Conservation (phyloP, 1,140 invertebrate genomes). For the Schlechtendalia chinensis region DNA sequence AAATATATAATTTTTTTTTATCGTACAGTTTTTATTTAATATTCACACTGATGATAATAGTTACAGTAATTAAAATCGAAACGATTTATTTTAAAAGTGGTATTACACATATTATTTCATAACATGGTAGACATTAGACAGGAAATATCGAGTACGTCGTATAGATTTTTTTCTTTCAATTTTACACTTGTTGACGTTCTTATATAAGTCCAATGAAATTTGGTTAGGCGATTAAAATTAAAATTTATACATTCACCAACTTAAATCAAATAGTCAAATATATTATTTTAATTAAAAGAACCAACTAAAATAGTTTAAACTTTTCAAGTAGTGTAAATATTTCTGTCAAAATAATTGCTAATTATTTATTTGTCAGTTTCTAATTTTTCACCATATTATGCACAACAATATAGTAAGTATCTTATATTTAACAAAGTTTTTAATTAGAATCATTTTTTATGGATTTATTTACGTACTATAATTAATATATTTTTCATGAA, state of each 20-base stretch:
- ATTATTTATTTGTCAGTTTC: background rate
- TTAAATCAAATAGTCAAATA: background rate
- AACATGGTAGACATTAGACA: background rate
- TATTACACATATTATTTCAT: background rate
- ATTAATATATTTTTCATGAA: background rate
- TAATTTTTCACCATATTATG: background rate
- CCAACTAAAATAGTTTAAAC: background rate
- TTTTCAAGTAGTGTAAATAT: background rate
- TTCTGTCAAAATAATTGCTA: background rate
- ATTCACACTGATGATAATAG: background rate
- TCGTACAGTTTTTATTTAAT: background rate
- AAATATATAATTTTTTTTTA: constrained; percentile 3
- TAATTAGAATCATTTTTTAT: background rate
- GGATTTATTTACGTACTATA: background rate
- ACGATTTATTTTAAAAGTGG: constrained; percentile 9
- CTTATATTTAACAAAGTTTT: no score
- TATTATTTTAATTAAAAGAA: background rate
- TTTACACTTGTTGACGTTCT: background rate
- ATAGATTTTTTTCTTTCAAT: background rate
- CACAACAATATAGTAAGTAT: no score
- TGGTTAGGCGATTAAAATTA: background rate
- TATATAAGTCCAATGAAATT: background rate
- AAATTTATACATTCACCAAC: background rate
- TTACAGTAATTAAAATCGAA: constrained; percentile 32
- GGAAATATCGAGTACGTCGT: background rate